Conservation (phyloP, 2,888 invertebrate genomes). For the Heliconius erato region DNA sequence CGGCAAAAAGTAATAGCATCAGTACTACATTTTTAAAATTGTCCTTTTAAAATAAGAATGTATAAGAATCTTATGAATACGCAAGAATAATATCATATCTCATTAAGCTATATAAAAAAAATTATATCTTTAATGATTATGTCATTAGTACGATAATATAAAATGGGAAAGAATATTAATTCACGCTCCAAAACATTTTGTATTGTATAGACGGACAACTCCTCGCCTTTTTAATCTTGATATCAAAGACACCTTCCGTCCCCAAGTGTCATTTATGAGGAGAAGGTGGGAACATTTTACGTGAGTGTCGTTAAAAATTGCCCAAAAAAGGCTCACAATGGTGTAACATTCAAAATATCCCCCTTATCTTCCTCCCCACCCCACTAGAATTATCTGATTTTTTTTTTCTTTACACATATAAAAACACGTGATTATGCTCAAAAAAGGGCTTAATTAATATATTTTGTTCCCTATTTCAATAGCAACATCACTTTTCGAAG, state of each 20-base stretch:
- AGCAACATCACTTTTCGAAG: not conserved
- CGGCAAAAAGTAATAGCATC: too few species aligned
- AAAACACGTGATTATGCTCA: conserved; percentile 45
- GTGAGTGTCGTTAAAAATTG: conserved; percentile 54
- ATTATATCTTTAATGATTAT: not conserved
- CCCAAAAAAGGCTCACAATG: conserved; percentile 55
- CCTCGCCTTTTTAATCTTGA: conserved; percentile 45
- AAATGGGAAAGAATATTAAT: conserved; percentile 5
- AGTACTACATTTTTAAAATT: too few species aligned
- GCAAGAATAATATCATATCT: not conserved
- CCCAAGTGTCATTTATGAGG: conserved; percentile 42
- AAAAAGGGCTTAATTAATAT: conserved; percentile 35
- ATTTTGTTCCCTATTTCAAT: conserved; percentile 30
- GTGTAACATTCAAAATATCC: conserved; percentile 72
- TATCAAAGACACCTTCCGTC: conserved; percentile 46
- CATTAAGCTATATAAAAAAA: not conserved
- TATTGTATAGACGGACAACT: conserved; percentile 34
- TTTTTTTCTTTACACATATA: conserved; percentile 64
- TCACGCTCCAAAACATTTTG: conserved; percentile 21
- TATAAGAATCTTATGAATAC: too few species aligned
- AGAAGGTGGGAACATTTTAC: conserved; percentile 50
- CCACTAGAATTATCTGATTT: conserved; percentile 66
- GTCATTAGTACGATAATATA: conserved; percentile 3
- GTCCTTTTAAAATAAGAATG: too few species aligned
- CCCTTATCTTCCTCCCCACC: conserved; percentile 43